These are phyloP conservation scores for Orthosia gothica DNA, from an alignment of 2,888 invertebrate species.

Conservation along the genomic window DNA sequence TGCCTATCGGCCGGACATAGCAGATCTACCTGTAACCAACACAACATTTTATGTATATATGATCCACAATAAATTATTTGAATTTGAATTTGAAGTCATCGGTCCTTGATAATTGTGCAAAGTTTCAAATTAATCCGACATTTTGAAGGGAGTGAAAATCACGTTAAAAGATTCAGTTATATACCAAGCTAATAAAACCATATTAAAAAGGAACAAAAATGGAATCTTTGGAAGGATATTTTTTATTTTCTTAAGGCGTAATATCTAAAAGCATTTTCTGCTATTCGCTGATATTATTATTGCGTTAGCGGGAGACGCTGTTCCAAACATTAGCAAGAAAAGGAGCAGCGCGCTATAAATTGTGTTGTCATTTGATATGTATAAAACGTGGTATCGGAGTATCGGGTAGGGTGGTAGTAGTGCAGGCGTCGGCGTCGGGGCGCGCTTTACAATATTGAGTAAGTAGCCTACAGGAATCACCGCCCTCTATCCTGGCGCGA, in stretches of 20 bases:
- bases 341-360: conserved; percentile 30
- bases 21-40: no score
- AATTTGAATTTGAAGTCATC: no score
- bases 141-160: no score
- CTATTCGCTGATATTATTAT: conserved; percentile 21
- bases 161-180: no score
- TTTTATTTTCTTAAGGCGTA: conserved; percentile 46
- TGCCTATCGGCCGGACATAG: no score
- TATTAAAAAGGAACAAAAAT: conserved; percentile 34
- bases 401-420: conserved; percentile 70
- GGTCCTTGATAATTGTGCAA: no score
- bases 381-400: conserved; percentile 47
- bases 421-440: conserved; percentile 84
- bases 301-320: conserved; percentile 15
- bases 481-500: conserved; percentile 71
- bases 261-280: conserved; percentile 43
- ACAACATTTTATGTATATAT: no score
- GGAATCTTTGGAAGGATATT: conserved; percentile 47
- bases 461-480: conserved; percentile 83
- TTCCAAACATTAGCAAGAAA: conserved; percentile 17
- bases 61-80: no score
- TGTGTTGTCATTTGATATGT: conserved; percentile 37
- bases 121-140: no score
- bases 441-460: conserved; percentile 89
- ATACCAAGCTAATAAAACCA: no score